Base-by-base conservation (phyloP, 2,113 vertebrate genomes). In the Diadophis punctatus region DNA sequence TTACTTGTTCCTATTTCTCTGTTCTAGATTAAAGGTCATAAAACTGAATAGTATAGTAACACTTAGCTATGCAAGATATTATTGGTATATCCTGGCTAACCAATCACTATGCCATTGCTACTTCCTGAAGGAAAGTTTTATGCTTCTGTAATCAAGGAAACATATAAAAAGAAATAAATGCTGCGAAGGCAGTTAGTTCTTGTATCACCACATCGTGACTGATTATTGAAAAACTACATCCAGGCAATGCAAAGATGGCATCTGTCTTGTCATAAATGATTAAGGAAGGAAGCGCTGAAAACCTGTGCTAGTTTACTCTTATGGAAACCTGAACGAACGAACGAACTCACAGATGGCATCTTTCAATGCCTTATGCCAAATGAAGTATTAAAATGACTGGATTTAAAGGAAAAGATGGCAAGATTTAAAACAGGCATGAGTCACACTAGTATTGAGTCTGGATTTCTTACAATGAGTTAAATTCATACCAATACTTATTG, bases 341-440 rank as follows among this genome's bases (percentile, higher is more conserved):
- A 58, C 8, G 3, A 49, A 56, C 63, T 60, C 39, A 56, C 92
- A 92, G 88, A 86, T 92, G 92, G 92, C 20, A 22, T 52, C 22
- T 88, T 92, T 51, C 92, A 51, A 34, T 18, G 68, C 85, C 46
- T 56, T 4, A 3, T 92, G 91, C 91, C 91, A 92, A 89, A 89
- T 39, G 8, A 30, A 89, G 51, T 16, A 9, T 48, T 27, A 23
- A n/a, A 86, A 8, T 91, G n/a, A 48, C 16, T 60, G 55, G 23
- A 43, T 11, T 52, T 51, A 60, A 89, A 58, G 51, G 30, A 56
- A 52, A 16, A 58, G 8, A 23, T 49, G 43, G 23, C 30, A 91
- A 11, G 9, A 85, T 58, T 11, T 84, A 56, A 84, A 43, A 55
- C 51, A 89, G 92, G 48, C 8, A 11, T 39, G 14, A 89, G 22